Conservation (phyloP, 2,113 vertebrate genomes). For the Elgaria multicarinata region DNA sequence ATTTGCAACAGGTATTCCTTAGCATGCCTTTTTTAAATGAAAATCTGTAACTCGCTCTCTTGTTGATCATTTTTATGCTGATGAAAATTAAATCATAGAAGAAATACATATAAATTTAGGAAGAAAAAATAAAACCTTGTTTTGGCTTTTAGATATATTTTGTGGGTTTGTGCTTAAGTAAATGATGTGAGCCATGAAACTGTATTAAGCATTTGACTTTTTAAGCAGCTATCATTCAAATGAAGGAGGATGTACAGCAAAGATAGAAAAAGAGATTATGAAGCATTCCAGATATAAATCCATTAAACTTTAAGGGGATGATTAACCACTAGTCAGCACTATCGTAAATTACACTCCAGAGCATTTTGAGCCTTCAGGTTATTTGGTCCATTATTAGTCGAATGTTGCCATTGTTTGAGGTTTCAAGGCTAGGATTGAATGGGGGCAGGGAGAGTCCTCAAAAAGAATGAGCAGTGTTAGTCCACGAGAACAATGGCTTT, state of each 20-base stretch:
- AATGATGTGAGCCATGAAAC: background rate
- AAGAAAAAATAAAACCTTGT: background rate
- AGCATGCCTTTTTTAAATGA: background rate
- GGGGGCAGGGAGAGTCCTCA: too few relatives aligned
- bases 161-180: background rate
- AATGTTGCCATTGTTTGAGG: background rate
- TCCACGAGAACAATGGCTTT: background rate
- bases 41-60: background rate
- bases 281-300: background rate
- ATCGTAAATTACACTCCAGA: background rate
- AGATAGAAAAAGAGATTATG: background rate
- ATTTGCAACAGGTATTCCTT: slow-evolving; percentile 92
- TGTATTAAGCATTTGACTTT: background rate
- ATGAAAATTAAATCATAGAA: background rate
- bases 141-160: background rate
- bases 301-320: background rate
- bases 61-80: background rate
- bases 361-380: background rate
- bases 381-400: background rate
- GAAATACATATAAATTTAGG: background rate
- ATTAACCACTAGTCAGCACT: background rate
- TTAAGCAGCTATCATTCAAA: background rate
- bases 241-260: background rate
- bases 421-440: background rate
- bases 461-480: background rate